phyloP scores from a whole-genome alignment of 2,113 vertebrate genomes.

The Chrysochloris asiatica region DNA sequence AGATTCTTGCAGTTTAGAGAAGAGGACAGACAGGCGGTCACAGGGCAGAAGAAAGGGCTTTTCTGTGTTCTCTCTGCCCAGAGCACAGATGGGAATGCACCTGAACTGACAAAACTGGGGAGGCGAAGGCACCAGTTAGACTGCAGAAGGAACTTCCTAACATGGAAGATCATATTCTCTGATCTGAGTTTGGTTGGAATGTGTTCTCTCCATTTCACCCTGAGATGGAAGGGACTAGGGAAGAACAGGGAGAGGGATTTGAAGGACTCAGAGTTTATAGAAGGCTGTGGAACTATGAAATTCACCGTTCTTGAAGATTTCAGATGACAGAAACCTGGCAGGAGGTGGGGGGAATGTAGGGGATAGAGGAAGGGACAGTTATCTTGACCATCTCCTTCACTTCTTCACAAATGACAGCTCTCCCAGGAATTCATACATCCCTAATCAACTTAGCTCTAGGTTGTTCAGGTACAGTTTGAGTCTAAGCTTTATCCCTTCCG shows the following conservation, averaged over 20 bases:
- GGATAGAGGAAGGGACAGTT: neutral
- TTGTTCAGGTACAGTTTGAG: neutral
- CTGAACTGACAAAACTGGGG: too few species aligned
- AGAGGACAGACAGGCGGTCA: too few species aligned
- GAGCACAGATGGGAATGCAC: neutral
- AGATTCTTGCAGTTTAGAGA: neutral
- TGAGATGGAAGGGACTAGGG: neutral
- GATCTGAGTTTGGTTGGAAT: neutral
- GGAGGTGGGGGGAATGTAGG: neutral
- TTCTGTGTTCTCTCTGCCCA: too few species aligned
- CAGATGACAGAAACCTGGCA: neutral
- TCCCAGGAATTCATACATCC: neutral
- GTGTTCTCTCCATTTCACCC: neutral
- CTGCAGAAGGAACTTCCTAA: neutral
- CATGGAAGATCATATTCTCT: neutral
- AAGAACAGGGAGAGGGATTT: neutral
- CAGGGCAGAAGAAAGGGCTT: neutral
- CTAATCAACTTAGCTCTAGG: neutral
- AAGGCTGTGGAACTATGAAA: neutral
- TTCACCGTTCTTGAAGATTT: neutral
- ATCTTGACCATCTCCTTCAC: neutral
- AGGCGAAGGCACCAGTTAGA: neutral
- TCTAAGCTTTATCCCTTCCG: neutral
- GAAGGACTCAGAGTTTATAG: neutral
- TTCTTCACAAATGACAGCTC: neutral